Conservation (phyloP, 1,140 invertebrate genomes). For the Drosophila nebulosa region DNA sequence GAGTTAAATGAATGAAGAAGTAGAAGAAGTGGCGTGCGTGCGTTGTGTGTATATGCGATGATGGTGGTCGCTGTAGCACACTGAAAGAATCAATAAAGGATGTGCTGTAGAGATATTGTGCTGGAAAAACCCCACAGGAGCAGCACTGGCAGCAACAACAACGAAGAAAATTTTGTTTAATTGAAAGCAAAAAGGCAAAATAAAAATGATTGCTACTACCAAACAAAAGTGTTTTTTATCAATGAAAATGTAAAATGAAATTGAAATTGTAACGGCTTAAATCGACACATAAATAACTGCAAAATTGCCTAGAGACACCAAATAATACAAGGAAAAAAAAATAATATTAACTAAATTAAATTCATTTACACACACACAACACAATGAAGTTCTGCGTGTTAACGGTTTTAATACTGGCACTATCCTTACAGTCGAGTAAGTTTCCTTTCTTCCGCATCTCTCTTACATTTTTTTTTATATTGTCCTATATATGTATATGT, state of each 20-base stretch:
- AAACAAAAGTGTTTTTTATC: neutral
- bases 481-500: neutral
- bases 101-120: slow-evolving; percentile 47
- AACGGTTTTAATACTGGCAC: slow-evolving; percentile 34
- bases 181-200: neutral
- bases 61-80: slow-evolving; percentile 40
- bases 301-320: slow-evolving; percentile 7
- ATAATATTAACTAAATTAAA: slow-evolving; percentile 9
- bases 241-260: slow-evolving; percentile 3
- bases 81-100: slow-evolving; percentile 79
- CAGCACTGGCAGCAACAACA: slow-evolving; percentile 16
- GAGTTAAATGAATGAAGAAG: slow-evolving; percentile 47
- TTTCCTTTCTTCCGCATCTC: neutral
- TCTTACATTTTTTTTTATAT: neutral
- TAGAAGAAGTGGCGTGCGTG: slow-evolving; percentile 29
- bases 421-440: slow-evolving; percentile 62
- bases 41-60: slow-evolving; percentile 37
- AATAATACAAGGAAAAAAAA: neutral
- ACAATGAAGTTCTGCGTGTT: slow-evolving; percentile 59
- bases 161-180: neutral
- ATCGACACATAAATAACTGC: neutral
- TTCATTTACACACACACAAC: neutral
- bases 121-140: slow-evolving; percentile 37
- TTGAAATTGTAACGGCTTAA: slow-evolving; percentile 26
- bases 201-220: neutral